phyloP scores from a whole-genome alignment of 2,113 vertebrate genomes.

The Hippocampus guttulatus region DNA sequence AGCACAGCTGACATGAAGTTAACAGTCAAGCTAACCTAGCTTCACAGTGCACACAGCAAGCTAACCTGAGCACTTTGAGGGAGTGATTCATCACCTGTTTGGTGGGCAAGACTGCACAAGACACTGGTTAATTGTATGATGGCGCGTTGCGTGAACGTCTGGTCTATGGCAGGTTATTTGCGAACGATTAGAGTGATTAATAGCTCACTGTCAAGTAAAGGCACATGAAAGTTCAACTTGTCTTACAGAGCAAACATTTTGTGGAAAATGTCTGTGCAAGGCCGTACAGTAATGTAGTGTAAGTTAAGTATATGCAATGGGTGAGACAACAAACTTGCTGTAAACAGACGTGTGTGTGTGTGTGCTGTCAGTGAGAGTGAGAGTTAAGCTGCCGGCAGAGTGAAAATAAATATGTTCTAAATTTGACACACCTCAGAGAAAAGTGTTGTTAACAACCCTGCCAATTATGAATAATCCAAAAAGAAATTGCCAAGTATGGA shows the following conservation, averaged over 20 bases:
- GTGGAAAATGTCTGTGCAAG: slow-evolving; percentile 33
- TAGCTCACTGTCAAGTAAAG: slow-evolving; percentile 84
- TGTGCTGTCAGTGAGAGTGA: slow-evolving; percentile 31
- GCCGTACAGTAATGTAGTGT: neutral
- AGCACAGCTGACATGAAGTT: no score
- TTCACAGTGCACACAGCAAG: no score
- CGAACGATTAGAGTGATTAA: slow-evolving; percentile 86
- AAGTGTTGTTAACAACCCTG: no score
- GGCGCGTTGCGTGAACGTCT: slow-evolving; percentile 69
- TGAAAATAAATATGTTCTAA: no score
- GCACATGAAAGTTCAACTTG: slow-evolving; percentile 77
- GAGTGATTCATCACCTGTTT: slow-evolving; percentile 68
- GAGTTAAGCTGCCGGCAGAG: no score
- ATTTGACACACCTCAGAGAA: no score
- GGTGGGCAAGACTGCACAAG: slow-evolving; percentile 53
- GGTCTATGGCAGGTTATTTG: slow-evolving; percentile 71
- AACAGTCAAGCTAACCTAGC: no score
- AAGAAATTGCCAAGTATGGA: no score
- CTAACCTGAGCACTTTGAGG: slow-evolving; percentile 34
- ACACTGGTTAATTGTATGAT: slow-evolving; percentile 58
- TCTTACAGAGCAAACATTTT: slow-evolving; percentile 84
- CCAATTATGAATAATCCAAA: no score
- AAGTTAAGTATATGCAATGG: slow-evolving; percentile 27
- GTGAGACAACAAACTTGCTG: slow-evolving; percentile 13
- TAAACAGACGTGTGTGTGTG: slow-evolving; percentile 20